These are phyloP conservation scores for Poeciliopsis gracilis DNA, from an alignment of 2,797 vertebrate genomes.

Conservation along the genomic window DNA sequence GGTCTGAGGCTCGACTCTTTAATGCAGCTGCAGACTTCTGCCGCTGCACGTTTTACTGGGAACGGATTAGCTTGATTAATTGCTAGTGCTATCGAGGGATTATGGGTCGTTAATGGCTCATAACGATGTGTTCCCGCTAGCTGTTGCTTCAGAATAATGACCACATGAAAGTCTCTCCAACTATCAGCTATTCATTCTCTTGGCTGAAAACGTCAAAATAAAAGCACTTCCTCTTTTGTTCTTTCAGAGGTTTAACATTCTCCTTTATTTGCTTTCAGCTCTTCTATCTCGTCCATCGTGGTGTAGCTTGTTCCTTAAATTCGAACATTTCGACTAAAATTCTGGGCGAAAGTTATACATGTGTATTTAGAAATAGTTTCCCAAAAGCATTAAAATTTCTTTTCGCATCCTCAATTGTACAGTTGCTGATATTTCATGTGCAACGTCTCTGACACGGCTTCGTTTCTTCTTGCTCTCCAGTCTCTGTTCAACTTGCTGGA, in stretches of 20 bases:
- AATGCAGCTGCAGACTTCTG: background rate
- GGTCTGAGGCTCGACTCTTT: too few relatives aligned
- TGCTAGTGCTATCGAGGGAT: background rate
- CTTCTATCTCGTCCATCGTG: background rate
- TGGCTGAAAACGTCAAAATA: too few relatives aligned
- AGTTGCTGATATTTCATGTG: background rate
- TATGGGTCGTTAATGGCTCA: background rate
- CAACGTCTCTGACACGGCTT: slow-evolving; percentile 3
- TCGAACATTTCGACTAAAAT: background rate
- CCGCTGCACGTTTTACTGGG: too few relatives aligned
- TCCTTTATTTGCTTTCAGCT: background rate
- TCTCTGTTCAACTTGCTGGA: slow-evolving; percentile 97
- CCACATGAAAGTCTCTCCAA: background rate
- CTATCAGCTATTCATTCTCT: too few relatives aligned
- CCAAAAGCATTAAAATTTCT: background rate
- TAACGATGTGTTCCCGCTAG: background rate
- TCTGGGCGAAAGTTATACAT: background rate
- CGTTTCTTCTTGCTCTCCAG: slow-evolving; percentile 66
- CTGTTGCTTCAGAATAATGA: background rate
- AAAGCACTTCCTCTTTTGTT: background rate
- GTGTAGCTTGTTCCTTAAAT: background rate
- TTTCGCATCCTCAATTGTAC: background rate
- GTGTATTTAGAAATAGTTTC: background rate
- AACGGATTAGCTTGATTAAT: too few relatives aligned
- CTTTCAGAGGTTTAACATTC: background rate